These are phyloP conservation scores for Mizuhopecten yessoensis DNA, from an alignment of 1,140 invertebrate genomes.

Conservation along the genomic window DNA sequence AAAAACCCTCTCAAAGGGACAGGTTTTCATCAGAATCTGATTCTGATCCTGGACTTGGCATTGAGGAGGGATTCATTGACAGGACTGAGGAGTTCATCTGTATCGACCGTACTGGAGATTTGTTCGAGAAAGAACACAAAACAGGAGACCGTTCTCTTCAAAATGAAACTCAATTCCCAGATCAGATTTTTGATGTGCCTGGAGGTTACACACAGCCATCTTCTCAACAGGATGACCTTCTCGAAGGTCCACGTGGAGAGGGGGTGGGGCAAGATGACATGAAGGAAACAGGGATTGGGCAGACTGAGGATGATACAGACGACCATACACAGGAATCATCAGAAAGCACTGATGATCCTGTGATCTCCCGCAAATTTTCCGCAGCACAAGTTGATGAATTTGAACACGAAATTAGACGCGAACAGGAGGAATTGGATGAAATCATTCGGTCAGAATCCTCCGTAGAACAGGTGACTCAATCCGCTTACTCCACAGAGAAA, in stretches of 20 bases:
- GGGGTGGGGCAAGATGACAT: constrained; percentile 36
- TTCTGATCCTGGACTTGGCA: neutral
- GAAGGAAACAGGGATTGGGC: constrained; percentile 51
- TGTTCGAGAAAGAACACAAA: constrained; percentile 10
- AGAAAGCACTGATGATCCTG: constrained; percentile 47
- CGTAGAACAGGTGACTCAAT: constrained; percentile 50
- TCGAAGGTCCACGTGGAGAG: neutral
- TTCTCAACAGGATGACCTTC: neutral
- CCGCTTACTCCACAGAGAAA: neutral
- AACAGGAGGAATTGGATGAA: constrained; percentile 53
- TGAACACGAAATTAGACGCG: constrained; percentile 62
- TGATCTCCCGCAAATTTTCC: constrained; percentile 45
- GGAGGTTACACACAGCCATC: neutral
- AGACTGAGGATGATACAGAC: constrained; percentile 56
- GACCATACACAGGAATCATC: constrained; percentile 48
- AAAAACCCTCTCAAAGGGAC: constrained; percentile 55
- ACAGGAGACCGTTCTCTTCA: neutral
- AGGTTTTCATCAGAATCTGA: neutral
- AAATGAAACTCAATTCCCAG: neutral
- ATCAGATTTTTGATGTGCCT: neutral
- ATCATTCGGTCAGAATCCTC: constrained; percentile 48
- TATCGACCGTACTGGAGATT: constrained; percentile 2
- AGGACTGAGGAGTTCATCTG: neutral
- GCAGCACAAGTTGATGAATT: constrained; percentile 59
- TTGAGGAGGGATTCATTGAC: neutral